Evolutionary conservation across 2,888 invertebrate genomes (phyloP), one percentile per base, ranked within the genome.

Genomic region (Ariolimax columbianus): DNA sequence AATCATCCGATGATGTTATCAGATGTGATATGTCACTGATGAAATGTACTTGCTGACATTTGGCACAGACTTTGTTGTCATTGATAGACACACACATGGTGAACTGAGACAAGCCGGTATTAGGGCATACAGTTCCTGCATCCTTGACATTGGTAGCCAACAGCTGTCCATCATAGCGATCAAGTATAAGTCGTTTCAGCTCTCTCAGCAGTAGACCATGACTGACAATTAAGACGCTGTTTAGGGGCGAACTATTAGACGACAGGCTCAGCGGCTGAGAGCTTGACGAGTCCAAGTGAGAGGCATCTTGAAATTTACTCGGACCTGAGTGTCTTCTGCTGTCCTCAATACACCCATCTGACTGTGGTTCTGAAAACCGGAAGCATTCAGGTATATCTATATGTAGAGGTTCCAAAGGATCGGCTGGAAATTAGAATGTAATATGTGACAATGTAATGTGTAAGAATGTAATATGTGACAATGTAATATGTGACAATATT

Each of bases 151-250:
- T 91, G 19, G 92, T 92, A 7, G 93, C 93, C 6, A 93, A 92
- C 9, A 93, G 88, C 78, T 90, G 90, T 82, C 91, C 91, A 17
- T 89, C 89, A 43, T 91, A 88, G 40, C 88, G 91, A 70, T 93
- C 92, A 2, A 93, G 91, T 88, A 94, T 93, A 84, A 93, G 90
- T 23, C 90, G 89, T 73, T 94, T 90, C 40, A 93, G 89, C 89
- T 94, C 93, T 82, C 93, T 91, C n/a, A 94, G 89, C 73, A 92
- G 90, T 0, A 93, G 93, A 7, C 94, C 94, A 88, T 94, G 94
- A 83, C 92, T 93, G 19, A 93, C 93, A 38, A 94, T 89, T 7
- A 94, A 89, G 77, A 94, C 92, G 78, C 93, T 92, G 23, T 92
- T 92, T 26, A 87, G 86, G 9, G 89, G n/a, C 1, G 30, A 9